Evolutionary conservation across 2,888 invertebrate genomes (phyloP), one percentile per base, ranked within the genome.

Genomic region (Escarpia spicata): DNA sequence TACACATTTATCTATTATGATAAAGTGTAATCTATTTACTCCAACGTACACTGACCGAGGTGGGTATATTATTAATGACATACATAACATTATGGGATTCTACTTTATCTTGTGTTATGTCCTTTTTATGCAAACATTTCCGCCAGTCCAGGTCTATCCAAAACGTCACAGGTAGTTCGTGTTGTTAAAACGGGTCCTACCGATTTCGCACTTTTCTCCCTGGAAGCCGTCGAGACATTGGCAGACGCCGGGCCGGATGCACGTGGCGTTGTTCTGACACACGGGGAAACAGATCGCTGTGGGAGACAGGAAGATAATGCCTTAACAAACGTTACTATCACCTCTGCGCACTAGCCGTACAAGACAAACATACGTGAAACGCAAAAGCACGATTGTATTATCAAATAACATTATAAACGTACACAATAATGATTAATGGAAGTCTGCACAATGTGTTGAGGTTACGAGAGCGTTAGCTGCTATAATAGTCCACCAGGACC

Each of bases 141-240:
- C 37, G 37, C 37, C 37, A 37, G 37, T 97, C 93, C 99, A 99
- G 96, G 98, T 98, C 96, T 98, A 99, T 92, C 99, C 99, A 96
- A 98, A 98, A 0, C 98, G 97, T 96, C 99, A 99, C 95, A 98
- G 98, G 95, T 99, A 99, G 43, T 98, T 98, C 96, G 99, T 99
- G 96, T 99, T 98, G 96, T 98, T 98, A 95, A 98, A 97, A 96
- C 99, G 99, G 96, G 98, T 98, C 10, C 99, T 99, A 45, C 99
- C 98, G 96, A 99, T 99, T 91, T 93, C 92, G 89, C 94, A 94
- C 89, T 92, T 91, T 43, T 92, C 91, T 0, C 94, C 94, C 92
- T 93, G 92, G 93, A 58, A 93, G 26, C 94, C 94, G 26, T 93
- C 93, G 10, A 93, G 91, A 91, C 95, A 95, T 15, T 94, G 93